These are phyloP conservation scores for Aphelinus certus DNA, from an alignment of 1,140 invertebrate genomes.

Conservation along the genomic window DNA sequence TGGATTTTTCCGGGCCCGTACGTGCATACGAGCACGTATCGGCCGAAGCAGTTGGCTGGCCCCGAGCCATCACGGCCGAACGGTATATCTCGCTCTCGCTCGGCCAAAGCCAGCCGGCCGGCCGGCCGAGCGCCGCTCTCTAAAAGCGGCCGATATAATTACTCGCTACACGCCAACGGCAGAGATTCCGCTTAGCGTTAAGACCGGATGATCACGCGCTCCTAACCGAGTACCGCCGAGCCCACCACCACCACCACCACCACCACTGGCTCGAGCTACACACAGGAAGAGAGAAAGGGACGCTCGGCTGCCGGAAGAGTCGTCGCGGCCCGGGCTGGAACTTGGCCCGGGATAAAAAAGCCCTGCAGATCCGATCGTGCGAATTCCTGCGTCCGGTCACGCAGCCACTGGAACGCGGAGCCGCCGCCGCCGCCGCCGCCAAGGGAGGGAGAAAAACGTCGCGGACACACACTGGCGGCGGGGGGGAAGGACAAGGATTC, in stretches of 20 bases:
- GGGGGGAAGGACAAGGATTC: too few relatives aligned
- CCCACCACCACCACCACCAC: too few relatives aligned
- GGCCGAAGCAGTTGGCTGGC: conserved; percentile 4
- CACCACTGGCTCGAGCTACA: too few relatives aligned
- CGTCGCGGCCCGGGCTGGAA: not conserved
- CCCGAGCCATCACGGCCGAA: conserved; percentile 41
- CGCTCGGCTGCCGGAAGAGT: conserved; percentile 31
- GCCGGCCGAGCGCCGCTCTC: too few relatives aligned
- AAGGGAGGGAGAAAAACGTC: conserved; percentile 28
- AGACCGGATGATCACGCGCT: conserved; percentile 42
- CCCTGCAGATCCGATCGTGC: conserved; percentile 40
- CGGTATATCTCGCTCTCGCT: conserved; percentile 33
- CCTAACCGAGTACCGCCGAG: too few relatives aligned
- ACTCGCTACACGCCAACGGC: conserved; percentile 47
- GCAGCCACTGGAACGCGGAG: conserved; percentile 43
- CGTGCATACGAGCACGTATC: conserved; percentile 4
- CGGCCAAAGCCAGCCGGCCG: not conserved
- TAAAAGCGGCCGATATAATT: conserved; percentile 47
- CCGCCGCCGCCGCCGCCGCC: conserved; percentile 14
- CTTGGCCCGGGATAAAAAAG: not conserved
- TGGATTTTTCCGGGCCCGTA: conserved; percentile 21
- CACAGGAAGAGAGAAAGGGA: not conserved
- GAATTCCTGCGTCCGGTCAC: conserved; percentile 52
- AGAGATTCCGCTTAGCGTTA: conserved; percentile 46
- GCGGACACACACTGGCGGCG: conserved; percentile 14